These are phyloP conservation scores for Thripadectes ignobilis DNA, from an alignment of 2,797 vertebrate species.

Conservation along the genomic window DNA sequence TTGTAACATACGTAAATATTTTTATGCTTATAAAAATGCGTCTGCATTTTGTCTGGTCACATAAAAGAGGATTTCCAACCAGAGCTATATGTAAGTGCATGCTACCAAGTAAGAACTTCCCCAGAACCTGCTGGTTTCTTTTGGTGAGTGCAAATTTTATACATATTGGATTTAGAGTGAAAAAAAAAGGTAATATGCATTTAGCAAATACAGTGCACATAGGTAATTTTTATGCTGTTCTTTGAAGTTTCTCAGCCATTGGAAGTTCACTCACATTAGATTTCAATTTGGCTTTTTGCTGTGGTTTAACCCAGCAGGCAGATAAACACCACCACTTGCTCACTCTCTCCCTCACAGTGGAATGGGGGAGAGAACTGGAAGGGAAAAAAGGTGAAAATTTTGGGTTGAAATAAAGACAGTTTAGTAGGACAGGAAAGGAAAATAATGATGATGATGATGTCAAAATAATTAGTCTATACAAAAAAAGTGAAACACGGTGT, in stretches of 20 bases:
- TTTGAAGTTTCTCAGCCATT: not conserved
- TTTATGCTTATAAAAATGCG: not conserved
- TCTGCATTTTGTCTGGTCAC: not conserved
- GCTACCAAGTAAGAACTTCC: not conserved
- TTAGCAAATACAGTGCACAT: not conserved
- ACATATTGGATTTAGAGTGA: not conserved
- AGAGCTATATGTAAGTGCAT: not conserved
- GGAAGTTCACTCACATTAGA: not conserved
- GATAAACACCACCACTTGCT: rapidly evolving
- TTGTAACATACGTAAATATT: not conserved
- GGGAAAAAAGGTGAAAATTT: not conserved
- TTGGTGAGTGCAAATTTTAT: not conserved
- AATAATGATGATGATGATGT: not conserved
- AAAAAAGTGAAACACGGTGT: not conserved
- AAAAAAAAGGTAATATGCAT: not conserved
- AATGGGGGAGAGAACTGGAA: not conserved
- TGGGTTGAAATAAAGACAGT: not conserved
- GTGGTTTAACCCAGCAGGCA: not conserved
- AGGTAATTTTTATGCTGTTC: not conserved
- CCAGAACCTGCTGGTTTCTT: not conserved
- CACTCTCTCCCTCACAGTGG: too few relatives aligned
- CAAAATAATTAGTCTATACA: not conserved
- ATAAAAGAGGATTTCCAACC: not conserved
- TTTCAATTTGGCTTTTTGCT: not conserved
- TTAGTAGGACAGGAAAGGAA: not conserved